phyloP scores from a whole-genome alignment of 2,888 invertebrate species.

The Dicranocentrus wangi region DNA sequence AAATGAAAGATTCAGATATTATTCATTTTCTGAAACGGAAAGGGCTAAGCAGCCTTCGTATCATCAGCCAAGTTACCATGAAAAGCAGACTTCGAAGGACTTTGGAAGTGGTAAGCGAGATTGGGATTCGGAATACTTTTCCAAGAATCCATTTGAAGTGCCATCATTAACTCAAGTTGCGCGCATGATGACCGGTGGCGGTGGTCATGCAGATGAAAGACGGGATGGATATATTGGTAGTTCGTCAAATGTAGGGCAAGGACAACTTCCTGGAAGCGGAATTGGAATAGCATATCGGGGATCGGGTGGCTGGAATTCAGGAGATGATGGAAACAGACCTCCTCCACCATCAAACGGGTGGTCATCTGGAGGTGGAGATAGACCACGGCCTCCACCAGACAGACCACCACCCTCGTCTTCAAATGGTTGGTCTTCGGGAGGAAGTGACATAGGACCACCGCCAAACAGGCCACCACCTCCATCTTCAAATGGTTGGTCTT shows the following conservation, averaged over 20 bases:
- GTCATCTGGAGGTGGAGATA: background rate
- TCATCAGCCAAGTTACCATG: conserved; percentile 23
- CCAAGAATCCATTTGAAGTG: conserved; percentile 59
- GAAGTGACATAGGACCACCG: background rate
- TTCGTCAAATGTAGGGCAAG: conserved; percentile 38
- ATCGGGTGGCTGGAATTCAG: conserved; percentile 14
- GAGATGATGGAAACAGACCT: conserved; percentile 18
- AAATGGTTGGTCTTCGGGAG: background rate
- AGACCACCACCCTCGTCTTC: conserved; percentile 18
- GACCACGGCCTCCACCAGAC: background rate
- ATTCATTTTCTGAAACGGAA: conserved; percentile 41
- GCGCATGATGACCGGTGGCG: conserved; percentile 45
- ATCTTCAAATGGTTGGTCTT: background rate
- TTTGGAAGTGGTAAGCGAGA: background rate
- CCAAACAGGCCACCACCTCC: conserved; percentile 14
- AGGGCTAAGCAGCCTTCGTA: conserved; percentile 26
- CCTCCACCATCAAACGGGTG: conserved; percentile 30
- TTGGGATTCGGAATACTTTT: conserved; percentile 24
- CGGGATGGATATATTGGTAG: conserved; percentile 51
- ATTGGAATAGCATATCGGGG: conserved; percentile 32
- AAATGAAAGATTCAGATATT: conserved; percentile 57
- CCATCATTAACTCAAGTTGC: conserved; percentile 52
- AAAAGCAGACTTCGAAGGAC: background rate
- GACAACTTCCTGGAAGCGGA: conserved; percentile 21
- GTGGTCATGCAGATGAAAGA: background rate